A percentile compares a stretch with the other conserved stretches of the same genome.
These are phyloP conservation scores for Cryptomyrus ogoouensis DNA, from an alignment of 2,113 vertebrate species.

Conservation along the genomic window DNA sequence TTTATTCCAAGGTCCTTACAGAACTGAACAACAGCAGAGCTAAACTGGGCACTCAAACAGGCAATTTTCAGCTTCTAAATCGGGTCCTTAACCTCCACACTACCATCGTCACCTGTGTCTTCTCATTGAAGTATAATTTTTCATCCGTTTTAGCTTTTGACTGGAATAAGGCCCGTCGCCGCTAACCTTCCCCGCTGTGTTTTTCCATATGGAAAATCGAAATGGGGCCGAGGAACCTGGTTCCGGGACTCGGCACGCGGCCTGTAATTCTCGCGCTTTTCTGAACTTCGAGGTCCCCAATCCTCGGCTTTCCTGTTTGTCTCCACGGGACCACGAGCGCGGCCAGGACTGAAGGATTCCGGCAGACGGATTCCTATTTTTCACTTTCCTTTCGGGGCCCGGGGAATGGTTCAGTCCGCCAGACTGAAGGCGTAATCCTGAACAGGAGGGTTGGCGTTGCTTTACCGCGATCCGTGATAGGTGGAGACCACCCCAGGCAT, in stretches of 20 bases:
- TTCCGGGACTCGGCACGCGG: slow-evolving; percentile 18
- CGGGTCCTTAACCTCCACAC: background rate
- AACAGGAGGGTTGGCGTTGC: background rate
- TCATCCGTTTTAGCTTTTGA: background rate
- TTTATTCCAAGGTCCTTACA: background rate
- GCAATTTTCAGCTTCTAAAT: background rate
- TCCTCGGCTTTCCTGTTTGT: slow-evolving; percentile 1
- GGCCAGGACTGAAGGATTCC: background rate
- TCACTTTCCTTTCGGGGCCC: background rate
- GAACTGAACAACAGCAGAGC: background rate
- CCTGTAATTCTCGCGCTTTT: slow-evolving; percentile 6
- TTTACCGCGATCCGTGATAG: background rate
- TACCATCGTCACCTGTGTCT: background rate
- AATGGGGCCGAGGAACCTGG: background rate
- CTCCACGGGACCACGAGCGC: background rate
- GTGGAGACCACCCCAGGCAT: background rate
- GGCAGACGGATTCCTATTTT: background rate
- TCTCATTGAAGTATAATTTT: background rate
- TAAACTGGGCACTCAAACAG: background rate
- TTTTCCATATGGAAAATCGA: background rate
- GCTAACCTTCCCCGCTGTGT: background rate
- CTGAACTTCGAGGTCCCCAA: background rate
- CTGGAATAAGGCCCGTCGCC: background rate
- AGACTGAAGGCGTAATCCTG: background rate
- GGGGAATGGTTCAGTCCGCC: background rate